Evolutionary conservation across 2,888 invertebrate species (phyloP).

Genomic region (Bellardia bayeri): DNA sequence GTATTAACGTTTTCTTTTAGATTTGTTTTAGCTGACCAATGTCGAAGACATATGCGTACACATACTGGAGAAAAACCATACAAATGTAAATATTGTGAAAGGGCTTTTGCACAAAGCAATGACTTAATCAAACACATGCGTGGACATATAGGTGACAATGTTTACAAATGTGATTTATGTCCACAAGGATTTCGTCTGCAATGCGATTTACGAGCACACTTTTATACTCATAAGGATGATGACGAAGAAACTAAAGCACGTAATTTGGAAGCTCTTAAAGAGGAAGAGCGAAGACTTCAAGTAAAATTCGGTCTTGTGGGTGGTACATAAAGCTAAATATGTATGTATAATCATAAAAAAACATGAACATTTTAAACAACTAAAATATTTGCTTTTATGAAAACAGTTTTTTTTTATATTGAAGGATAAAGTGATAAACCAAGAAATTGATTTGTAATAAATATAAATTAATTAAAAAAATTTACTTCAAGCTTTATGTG

Average conservation of each 20-base stretch:
- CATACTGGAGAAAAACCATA: constrained; percentile 85
- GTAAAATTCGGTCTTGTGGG: constrained; percentile 59
- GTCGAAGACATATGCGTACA: constrained; percentile 86
- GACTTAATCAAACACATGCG: constrained; percentile 83
- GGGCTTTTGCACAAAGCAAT: constrained; percentile 77
- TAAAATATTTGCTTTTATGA: too few species aligned
- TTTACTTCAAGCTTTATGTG: too few species aligned
- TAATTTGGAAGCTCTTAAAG: constrained; percentile 68
- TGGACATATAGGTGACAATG: constrained; percentile 85
- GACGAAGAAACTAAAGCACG: constrained; percentile 68
- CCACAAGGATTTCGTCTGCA: constrained; percentile 74
- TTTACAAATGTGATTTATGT: constrained; percentile 85
- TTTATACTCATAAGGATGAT: constrained; percentile 74
- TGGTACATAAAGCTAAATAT: constrained; percentile 34
- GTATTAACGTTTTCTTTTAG: constrained; percentile 78
- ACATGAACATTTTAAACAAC: too few species aligned
- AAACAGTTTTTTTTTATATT: too few species aligned
- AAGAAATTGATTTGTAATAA: too few species aligned
- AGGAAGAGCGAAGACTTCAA: constrained; percentile 67
- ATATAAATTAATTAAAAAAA: too few species aligned
- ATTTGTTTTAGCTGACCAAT: constrained; percentile 86
- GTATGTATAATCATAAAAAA: too few species aligned
- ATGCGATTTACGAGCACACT: constrained; percentile 73
- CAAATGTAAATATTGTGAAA: constrained; percentile 75
- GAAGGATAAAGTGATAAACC: too few species aligned